phyloP scores from a whole-genome alignment of 1,140 invertebrate species.

The Nixonia krombeini region DNA sequence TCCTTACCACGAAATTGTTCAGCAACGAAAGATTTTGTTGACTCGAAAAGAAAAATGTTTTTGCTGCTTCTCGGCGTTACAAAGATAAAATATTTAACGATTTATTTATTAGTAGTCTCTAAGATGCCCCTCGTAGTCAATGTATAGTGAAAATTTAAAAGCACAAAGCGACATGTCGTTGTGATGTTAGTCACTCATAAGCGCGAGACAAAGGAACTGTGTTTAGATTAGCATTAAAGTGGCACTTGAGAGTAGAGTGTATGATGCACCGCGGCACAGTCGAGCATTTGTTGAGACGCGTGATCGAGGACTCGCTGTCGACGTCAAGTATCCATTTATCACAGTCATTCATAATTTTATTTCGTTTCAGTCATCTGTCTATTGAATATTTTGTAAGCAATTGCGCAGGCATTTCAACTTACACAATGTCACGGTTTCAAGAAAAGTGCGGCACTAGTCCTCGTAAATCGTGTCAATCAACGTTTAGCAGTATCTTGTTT shows the following conservation, averaged over 20 bases:
- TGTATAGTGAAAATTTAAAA: conserved; percentile 55
- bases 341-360: conserved; percentile 3
- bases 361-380: background rate
- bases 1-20: too few relatives aligned
- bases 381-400: conserved; percentile 1
- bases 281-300: conserved; percentile 14
- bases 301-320: conserved; percentile 32
- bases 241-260: conserved; percentile 44
- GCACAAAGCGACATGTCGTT: conserved; percentile 53
- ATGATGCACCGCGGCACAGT: conserved; percentile 38
- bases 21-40: conserved; percentile 12
- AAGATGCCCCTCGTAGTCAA: conserved; percentile 65
- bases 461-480: too few relatives aligned
- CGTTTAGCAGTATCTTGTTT: conserved; percentile 50
- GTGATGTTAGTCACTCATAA: conserved; percentile 51
- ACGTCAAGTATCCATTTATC: conserved; percentile 26
- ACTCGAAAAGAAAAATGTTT: conserved; percentile 14
- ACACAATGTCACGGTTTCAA: too few relatives aligned
- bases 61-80: conserved; percentile 37
- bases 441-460: too few relatives aligned
- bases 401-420: too few relatives aligned
- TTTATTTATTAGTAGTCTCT: conserved; percentile 66
- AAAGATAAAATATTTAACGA: conserved; percentile 63
- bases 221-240: conserved; percentile 54
- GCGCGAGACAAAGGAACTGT: conserved; percentile 51